These are phyloP conservation scores for Neocrepidodera transversa DNA, from an alignment of 2,888 invertebrate genomes.

Conservation along the genomic window DNA sequence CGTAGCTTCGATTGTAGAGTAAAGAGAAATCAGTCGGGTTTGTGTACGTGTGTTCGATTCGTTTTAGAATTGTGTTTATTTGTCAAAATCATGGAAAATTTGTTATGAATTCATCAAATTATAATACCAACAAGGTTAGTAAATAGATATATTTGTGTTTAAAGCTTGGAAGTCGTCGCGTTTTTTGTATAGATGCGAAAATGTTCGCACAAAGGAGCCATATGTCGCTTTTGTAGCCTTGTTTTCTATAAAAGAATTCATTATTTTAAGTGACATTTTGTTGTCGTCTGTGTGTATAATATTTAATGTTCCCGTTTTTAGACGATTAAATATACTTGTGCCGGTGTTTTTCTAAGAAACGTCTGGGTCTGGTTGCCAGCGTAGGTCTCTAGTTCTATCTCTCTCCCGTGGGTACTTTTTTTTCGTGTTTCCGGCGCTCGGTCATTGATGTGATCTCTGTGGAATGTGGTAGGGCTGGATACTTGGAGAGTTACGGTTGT, in stretches of 20 bases:
- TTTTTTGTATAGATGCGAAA: slow-evolving; percentile 20
- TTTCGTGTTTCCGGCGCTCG: slow-evolving; percentile 59
- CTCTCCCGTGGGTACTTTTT: slow-evolving; percentile 43
- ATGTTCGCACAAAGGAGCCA: slow-evolving; percentile 45
- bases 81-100: slow-evolving; percentile 27
- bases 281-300: not conserved
- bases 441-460: slow-evolving; percentile 62
- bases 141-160: slow-evolving; percentile 14
- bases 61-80: slow-evolving; percentile 17
- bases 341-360: slow-evolving; percentile 47
- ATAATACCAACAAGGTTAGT: slow-evolving; percentile 34
- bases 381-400: slow-evolving; percentile 49
- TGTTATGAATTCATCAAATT: slow-evolving; percentile 19
- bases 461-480: slow-evolving; percentile 61
- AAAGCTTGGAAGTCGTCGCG: not conserved
- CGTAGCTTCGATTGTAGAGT: slow-evolving; percentile 12
- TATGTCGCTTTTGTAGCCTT: no score
- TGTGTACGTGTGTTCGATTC: slow-evolving; percentile 31
- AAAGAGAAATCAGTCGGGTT: slow-evolving; percentile 34
- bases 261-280: slow-evolving; percentile 14
- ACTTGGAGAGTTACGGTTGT: slow-evolving; percentile 45
- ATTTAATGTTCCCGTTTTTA: not conserved
- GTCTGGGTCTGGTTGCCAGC: slow-evolving; percentile 47
- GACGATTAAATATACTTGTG: slow-evolving; percentile 24
- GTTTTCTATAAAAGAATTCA: slow-evolving; percentile 24